Percentiles rank a stretch among this genome's conserved stretches.
Conservation (phyloP, 2,888 invertebrate species). For the Eupithecia inturbata region DNA sequence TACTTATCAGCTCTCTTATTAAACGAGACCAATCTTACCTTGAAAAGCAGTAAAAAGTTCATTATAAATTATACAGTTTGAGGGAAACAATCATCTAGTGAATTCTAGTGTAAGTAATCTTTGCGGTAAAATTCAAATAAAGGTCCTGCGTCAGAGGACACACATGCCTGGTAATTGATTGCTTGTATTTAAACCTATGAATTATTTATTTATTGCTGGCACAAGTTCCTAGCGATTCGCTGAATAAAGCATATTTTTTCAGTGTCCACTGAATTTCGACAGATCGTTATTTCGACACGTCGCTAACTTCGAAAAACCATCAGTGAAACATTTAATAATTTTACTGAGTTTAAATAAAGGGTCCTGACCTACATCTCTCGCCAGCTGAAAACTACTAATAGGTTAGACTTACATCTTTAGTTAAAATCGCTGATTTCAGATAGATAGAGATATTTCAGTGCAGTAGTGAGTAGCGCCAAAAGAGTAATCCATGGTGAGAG, state of each 20-base stretch:
- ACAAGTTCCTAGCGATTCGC: constrained; percentile 13
- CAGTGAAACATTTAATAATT: background rate
- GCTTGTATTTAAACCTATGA: constrained; percentile 43
- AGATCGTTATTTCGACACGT: too few species aligned
- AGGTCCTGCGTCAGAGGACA: constrained; percentile 37
- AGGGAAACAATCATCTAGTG: background rate
- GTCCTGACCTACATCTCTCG: too few species aligned
- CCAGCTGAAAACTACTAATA: background rate
- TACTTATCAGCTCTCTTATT: background rate
- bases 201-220: constrained; percentile 40
- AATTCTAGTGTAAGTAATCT: constrained; percentile 37
- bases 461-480: background rate
- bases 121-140: constrained; percentile 41
- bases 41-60: background rate
- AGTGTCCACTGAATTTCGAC: background rate
- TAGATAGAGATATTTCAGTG: background rate
- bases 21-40: background rate
- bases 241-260: background rate
- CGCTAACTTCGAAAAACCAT: too few species aligned
- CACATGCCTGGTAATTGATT: constrained; percentile 42
- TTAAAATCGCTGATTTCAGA: background rate
- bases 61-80: background rate
- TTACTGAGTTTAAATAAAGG: too few species aligned
- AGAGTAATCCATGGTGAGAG: background rate
- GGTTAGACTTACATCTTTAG: background rate